phyloP scores from a whole-genome alignment of 2,113 vertebrate species.

The Pangasianodon gigas region DNA sequence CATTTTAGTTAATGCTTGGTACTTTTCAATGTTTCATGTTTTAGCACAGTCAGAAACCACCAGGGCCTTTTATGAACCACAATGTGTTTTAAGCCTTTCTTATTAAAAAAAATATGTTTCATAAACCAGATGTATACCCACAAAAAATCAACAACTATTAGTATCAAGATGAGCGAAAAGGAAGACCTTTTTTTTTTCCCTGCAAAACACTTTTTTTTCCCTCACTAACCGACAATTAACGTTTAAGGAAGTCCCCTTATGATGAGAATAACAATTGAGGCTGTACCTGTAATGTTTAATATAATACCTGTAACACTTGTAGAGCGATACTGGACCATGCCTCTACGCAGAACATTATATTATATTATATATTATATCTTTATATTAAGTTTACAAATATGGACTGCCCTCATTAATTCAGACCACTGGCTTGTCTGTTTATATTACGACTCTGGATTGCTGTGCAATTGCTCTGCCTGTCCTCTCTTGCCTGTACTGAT shows the following conservation, averaged over 20 bases:
- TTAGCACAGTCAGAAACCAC: background rate
- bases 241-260: background rate
- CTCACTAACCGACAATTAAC: background rate
- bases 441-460: background rate
- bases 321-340: background rate
- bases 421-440: background rate
- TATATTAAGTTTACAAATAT: background rate
- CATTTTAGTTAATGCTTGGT: background rate
- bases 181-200: background rate
- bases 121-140: background rate
- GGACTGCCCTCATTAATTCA: background rate
- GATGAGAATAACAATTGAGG: background rate
- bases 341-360: background rate
- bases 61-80: background rate
- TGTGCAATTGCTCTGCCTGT: background rate
- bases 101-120: background rate
- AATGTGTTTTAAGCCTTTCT: background rate
- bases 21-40: too few species aligned
- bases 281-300: background rate
- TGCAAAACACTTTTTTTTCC: background rate
- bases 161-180: background rate
- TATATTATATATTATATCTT: background rate
- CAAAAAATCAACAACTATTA: background rate
- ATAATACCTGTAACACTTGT: background rate
- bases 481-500: background rate